These are phyloP conservation scores for Taphrorychus bicolor DNA, from an alignment of 2,888 invertebrate genomes.

Conservation along the genomic window DNA sequence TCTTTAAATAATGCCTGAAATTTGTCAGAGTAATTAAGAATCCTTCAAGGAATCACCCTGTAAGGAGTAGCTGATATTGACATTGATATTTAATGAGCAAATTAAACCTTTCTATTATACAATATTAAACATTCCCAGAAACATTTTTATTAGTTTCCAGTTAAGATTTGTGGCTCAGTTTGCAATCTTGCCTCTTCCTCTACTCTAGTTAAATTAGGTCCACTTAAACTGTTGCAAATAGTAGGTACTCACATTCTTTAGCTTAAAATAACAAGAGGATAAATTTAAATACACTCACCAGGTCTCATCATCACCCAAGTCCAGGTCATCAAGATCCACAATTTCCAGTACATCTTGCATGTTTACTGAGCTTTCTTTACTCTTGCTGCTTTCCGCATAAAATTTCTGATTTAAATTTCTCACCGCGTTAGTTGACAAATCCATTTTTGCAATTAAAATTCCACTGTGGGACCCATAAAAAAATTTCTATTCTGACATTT, in stretches of 20 bases:
- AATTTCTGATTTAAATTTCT: constrained; percentile 11
- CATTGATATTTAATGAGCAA: too few relatives aligned
- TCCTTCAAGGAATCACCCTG: too few relatives aligned
- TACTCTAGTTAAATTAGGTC: too few relatives aligned
- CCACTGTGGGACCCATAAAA: constrained; percentile 10
- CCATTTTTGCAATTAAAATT: constrained; percentile 28
- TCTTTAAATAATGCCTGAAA: too few relatives aligned
- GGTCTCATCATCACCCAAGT: constrained; percentile 35
- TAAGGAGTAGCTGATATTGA: too few relatives aligned
- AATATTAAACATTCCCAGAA: too few relatives aligned
- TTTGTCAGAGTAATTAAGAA: too few relatives aligned
- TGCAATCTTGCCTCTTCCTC: too few relatives aligned
- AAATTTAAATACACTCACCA: constrained; percentile 35
- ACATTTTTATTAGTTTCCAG: too few relatives aligned
- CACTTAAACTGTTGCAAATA: constrained; percentile 2
- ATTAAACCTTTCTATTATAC: too few relatives aligned
- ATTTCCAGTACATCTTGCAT: constrained; percentile 18
- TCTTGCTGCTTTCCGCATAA: background rate
- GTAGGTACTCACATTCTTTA: constrained; percentile 20
- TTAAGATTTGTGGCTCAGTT: too few relatives aligned
- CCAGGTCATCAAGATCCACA: constrained; percentile 27
- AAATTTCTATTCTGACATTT: constrained; percentile 22
- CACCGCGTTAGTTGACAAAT: constrained; percentile 24
- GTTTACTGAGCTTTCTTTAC: constrained; percentile 3
- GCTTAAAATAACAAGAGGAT: constrained; percentile 30